Evolutionary conservation across 2,888 invertebrate species (phyloP), one percentile per base, ranked within the genome.

Genomic region (Drosophila formosana): DNA sequence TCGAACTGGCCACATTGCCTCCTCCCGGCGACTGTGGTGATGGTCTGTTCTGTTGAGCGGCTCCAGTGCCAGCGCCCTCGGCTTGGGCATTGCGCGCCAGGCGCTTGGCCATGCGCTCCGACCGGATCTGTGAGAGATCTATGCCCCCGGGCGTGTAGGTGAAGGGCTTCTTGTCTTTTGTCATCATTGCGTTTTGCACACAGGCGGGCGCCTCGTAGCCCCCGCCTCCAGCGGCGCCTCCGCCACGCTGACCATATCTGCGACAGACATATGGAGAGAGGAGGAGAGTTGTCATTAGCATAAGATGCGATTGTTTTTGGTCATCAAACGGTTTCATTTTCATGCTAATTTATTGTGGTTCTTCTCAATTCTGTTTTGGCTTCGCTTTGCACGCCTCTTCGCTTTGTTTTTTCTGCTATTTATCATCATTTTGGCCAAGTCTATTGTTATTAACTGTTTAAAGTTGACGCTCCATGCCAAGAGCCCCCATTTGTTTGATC

Each of bases 111-210:
- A 98, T 97, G 81, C 97, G 95, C 8, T 98, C 98, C 58, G 97
- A 97, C 72, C 95, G 95, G 70, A 98, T 97, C 93, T 98, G 97
- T 8, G 97, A 97, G 56, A 98, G 93, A 92, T 98, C 97, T 66
- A 98, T 94, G 75, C 98, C 98, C 18, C 98, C 98, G 1, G 98
- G 98, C 18, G 98, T 97, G 92, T 98, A 98, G n/a, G 98, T 98
- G 92, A 98, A 98, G 9, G 98, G 98, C 90, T 98, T 98, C 93
- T 98, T 98, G 93, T 98, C 98, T 93, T 98, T 98, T 88, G 97
- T 97, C 96, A 97, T 96, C 97, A 97, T 97, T 34, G 98, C 97
- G 92, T 97, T 97, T 91, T 97, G 97, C 64, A 98, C 96, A 83
- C 97, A 97, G 75, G 96, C 95, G 72, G 98, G 98, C 46, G 97